Percentiles rank a stretch among this genome's conserved stretches.
Evolutionary conservation across 2,113 vertebrate genomes (phyloP).

Genomic region (Peucedramus taeniatus): DNA sequence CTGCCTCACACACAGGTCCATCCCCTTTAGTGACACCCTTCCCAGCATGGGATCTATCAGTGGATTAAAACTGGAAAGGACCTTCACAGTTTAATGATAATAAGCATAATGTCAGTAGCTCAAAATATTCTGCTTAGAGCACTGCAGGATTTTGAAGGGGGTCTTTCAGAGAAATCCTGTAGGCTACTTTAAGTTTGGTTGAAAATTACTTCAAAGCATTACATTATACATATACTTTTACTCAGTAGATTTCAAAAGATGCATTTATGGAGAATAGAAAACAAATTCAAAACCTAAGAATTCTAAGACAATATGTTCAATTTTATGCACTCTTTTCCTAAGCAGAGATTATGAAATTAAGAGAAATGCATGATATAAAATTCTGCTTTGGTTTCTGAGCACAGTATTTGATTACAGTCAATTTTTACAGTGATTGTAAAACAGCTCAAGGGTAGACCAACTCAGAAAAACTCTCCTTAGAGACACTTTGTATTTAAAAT

Average conservation of each 20-base stretch:
- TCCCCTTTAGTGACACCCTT: not conserved
- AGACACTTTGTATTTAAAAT: not conserved
- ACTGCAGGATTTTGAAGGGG: not conserved
- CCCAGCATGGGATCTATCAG: not conserved
- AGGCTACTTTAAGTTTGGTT: not conserved
- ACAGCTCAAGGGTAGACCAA: not conserved
- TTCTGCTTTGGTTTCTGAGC: not conserved
- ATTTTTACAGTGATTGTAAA: not conserved
- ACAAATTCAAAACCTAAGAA: not conserved
- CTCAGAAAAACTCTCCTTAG: not conserved
- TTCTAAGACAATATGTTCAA: not conserved
- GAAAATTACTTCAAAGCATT: not conserved
- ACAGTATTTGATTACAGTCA: not conserved
- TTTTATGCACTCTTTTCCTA: not conserved
- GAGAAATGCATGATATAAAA: not conserved
- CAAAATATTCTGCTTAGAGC: not conserved
- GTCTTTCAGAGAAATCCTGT: not conserved
- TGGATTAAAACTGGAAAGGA: not conserved
- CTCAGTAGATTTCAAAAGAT: not conserved
- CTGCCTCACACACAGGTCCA: not conserved
- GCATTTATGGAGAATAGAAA: not conserved
- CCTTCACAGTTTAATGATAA: not conserved
- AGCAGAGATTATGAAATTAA: not conserved
- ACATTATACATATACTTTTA: not conserved
- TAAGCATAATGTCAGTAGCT: not conserved